A percentile compares a stretch with the other conserved stretches of the same genome.
These are phyloP conservation scores for Sakesphorus luctuosus DNA, from an alignment of 2,113 vertebrate species.

Conservation along the genomic window DNA sequence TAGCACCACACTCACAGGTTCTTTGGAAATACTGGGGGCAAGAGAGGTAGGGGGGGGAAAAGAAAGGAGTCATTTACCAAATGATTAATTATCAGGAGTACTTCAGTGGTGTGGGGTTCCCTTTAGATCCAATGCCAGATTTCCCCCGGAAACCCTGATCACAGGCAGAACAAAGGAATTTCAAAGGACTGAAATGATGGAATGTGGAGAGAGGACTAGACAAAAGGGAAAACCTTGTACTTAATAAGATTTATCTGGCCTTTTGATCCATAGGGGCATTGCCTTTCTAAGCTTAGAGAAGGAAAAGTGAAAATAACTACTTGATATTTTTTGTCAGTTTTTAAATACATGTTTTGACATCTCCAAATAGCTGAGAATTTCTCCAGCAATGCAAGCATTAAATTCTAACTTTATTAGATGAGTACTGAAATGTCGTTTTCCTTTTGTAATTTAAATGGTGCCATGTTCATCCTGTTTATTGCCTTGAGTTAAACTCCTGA, in stretches of 20 bases:
- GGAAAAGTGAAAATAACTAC: not conserved
- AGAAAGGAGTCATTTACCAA: slow-evolving; percentile 49
- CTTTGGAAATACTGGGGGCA: slow-evolving; percentile 37
- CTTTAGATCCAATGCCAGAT: slow-evolving; percentile 76
- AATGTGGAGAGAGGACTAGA: slow-evolving; percentile 68
- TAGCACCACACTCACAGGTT: not conserved
- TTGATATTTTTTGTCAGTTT: not conserved
- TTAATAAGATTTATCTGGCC: slow-evolving; percentile 74
- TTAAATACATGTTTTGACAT: not conserved
- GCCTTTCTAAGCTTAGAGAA: slow-evolving; percentile 27
- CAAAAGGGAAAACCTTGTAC: slow-evolving; percentile 65
- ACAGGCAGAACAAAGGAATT: slow-evolving; percentile 72
- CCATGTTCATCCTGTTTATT: not conserved
- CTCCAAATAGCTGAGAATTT: not conserved
- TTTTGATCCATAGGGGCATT: slow-evolving; percentile 53
- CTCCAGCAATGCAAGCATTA: not conserved
- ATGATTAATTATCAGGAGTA: slow-evolving; percentile 72
- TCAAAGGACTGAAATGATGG: slow-evolving; percentile 70
- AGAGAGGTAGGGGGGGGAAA: not conserved
- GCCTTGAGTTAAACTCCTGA: not conserved
- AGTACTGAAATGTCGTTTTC: not conserved
- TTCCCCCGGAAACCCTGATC: slow-evolving; percentile 66
- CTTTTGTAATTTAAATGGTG: not conserved
- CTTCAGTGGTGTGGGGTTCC: slow-evolving; percentile 58
- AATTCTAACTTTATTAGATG: not conserved